Evolutionary conservation across 2,888 invertebrate genomes (phyloP).

Genomic region (Drepanosiphum platanoidis): DNA sequence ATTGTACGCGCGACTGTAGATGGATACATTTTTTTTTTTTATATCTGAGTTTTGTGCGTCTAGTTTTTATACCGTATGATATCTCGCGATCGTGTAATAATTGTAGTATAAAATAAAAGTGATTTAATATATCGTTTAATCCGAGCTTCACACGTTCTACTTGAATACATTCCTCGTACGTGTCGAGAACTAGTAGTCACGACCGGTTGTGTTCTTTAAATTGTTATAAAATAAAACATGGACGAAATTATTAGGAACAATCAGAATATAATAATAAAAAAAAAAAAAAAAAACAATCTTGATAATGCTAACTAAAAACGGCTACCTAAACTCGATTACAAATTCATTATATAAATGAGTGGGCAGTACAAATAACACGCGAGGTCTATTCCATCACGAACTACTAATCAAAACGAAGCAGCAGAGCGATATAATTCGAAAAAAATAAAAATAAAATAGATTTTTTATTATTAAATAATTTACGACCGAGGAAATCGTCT

Average conservation of each 20-base stretch:
- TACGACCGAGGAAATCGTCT: neutral
- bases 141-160: slow-evolving; percentile 42
- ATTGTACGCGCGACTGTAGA: too few species aligned
- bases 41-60: neutral
- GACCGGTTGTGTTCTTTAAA: slow-evolving; percentile 7
- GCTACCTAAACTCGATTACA: slow-evolving; percentile 22
- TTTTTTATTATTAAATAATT: neutral
- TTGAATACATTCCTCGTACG: slow-evolving; percentile 14
- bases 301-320: neutral
- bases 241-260: slow-evolving; percentile 25
- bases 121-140: slow-evolving; percentile 24
- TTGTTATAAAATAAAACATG: neutral
- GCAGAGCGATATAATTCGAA: neutral
- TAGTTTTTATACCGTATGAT: neutral
- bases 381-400: neutral
- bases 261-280: slow-evolving; percentile 16
- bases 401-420: neutral
- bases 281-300: neutral
- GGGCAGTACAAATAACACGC: neutral
- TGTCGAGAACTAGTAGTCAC: slow-evolving; percentile 47
- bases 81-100: neutral
- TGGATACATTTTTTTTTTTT: too few species aligned
- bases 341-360: slow-evolving; percentile 7
- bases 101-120: neutral
- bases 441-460: neutral